Evolutionary conservation across 2,888 invertebrate genomes (phyloP).

Genomic region (Zonitis immaculata): DNA sequence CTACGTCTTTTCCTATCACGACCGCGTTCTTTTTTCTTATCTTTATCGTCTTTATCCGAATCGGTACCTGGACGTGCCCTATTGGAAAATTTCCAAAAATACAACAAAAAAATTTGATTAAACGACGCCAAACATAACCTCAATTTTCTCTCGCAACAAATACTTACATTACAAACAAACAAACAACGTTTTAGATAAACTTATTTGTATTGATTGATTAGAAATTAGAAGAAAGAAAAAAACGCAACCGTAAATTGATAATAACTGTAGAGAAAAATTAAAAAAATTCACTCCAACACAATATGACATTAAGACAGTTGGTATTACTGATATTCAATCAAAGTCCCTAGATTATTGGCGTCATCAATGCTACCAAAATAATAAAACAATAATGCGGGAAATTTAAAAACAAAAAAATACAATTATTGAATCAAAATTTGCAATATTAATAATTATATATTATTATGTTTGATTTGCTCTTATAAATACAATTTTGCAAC

Average conservation of each 20-base stretch:
- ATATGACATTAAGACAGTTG: not conserved
- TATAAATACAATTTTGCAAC: constrained; percentile 26
- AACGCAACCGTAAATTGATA: not conserved
- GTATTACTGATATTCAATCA: not conserved
- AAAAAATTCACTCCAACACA: not conserved
- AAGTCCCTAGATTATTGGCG: not conserved
- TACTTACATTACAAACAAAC: constrained; percentile 17
- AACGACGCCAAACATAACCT: constrained; percentile 6
- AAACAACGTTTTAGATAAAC: not conserved
- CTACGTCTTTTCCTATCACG: constrained; percentile 62
- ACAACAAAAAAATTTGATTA: too few relatives aligned
- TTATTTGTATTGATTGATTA: not conserved
- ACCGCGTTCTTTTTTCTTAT: constrained; percentile 59
- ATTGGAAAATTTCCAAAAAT: too few relatives aligned
- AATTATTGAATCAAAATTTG: not conserved
- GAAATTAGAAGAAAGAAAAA: not conserved
- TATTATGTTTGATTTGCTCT: constrained; percentile 23
- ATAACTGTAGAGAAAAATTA: not conserved
- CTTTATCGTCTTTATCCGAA: constrained; percentile 66
- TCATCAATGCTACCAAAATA: not conserved
- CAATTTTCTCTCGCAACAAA: not conserved
- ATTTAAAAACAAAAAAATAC: not conserved
- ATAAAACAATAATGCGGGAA: not conserved
- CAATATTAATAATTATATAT: constrained; percentile 23
- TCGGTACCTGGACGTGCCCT: constrained; percentile 76